phyloP scores from a whole-genome alignment of 2,888 invertebrate species.

The Thymelicus lineola region DNA sequence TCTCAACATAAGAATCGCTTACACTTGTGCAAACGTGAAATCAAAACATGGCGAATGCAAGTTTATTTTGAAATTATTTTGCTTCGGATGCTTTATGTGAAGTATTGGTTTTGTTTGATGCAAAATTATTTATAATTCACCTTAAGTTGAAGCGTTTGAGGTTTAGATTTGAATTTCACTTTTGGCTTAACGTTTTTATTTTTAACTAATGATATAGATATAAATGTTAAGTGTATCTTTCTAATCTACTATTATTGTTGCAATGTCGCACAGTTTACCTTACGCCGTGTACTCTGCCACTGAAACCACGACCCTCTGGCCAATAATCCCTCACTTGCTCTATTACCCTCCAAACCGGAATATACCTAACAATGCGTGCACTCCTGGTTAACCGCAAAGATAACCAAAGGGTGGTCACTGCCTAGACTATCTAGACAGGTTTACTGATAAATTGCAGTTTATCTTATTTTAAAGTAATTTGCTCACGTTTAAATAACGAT shows the following conservation, averaged over 20 bases:
- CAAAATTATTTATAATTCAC: too few relatives aligned
- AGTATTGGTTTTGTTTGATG: not conserved
- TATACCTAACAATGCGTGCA: constrained; percentile 36
- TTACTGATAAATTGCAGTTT: constrained; percentile 15
- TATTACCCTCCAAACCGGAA: constrained; percentile 38
- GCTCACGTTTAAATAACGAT: too few relatives aligned
- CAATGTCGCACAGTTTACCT: constrained; percentile 24
- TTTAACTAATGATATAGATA: not conserved
- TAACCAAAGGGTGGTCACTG: constrained; percentile 37
- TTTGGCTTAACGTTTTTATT: too few relatives aligned
- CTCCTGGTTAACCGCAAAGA: constrained; percentile 38
- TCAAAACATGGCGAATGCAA: constrained; percentile 63
- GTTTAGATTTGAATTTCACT: too few relatives aligned
- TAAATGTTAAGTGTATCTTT: not conserved
- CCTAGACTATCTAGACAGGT: constrained; percentile 26
- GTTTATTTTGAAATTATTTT: constrained; percentile 58
- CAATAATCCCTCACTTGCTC: constrained; percentile 39
- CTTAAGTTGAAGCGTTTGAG: too few relatives aligned
- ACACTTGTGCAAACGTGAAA: constrained; percentile 44
- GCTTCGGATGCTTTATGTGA: not conserved
- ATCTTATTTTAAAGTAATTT: not conserved
- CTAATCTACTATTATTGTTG: not conserved
- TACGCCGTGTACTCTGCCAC: constrained; percentile 23
- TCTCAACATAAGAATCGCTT: constrained; percentile 34
- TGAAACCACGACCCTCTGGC: constrained; percentile 37